Conservation (phyloP, 64 coral and sea anemone species). For the Stichodactyla helianthus region DNA sequence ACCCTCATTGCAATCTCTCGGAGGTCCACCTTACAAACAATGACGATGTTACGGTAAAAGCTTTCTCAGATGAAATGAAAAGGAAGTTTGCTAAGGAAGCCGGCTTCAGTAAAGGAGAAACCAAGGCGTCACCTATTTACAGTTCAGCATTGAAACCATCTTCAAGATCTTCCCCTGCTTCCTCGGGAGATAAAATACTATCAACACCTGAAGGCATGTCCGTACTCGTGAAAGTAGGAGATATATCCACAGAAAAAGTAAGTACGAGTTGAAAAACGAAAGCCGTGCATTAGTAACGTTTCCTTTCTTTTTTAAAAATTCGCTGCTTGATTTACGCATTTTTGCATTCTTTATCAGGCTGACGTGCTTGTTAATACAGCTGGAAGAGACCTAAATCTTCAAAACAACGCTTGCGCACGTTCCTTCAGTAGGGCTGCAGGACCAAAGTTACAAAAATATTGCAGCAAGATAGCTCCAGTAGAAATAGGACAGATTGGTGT, state of each 20-base stretch:
- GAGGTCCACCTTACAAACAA: constrained; percentile 74
- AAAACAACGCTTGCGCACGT: neutral
- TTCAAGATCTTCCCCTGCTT: neutral
- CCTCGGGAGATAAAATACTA: neutral
- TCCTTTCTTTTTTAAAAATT: too few species aligned
- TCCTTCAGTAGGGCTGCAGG: neutral
- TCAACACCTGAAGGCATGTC: constrained; percentile 22
- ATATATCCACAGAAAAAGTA: constrained; percentile 27
- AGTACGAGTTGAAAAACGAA: neutral
- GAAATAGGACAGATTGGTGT: neutral
- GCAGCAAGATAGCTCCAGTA: neutral
- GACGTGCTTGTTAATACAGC: neutral
- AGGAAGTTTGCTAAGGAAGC: constrained; percentile 32
- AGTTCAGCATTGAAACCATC: neutral
- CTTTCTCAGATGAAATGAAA: constrained; percentile 53
- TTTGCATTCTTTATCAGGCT: neutral
- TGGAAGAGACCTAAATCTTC: neutral
- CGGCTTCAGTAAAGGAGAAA: constrained; percentile 25
- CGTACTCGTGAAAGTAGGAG: neutral
- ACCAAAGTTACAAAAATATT: neutral
- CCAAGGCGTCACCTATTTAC: neutral
- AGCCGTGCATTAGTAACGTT: too few species aligned
- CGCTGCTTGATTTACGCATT: too few species aligned
- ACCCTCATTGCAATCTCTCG: constrained; percentile 18
- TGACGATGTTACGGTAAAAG: constrained; percentile 39